Evolutionary conservation across 2,113 vertebrate genomes (phyloP).

Genomic region (Ginglymostoma cirratum): DNA sequence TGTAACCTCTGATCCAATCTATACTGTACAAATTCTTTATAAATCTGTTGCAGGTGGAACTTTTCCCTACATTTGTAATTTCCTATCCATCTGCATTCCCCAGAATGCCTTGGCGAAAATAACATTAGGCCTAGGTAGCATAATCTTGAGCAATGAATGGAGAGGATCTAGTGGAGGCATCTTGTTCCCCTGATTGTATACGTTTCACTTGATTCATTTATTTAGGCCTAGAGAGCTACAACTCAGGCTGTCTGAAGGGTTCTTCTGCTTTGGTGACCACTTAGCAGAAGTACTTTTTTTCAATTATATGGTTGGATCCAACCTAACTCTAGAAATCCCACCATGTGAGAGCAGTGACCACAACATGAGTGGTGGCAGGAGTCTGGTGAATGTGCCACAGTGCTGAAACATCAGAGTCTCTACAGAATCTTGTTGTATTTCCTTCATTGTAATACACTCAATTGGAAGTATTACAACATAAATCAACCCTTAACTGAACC

Average conservation of each 20-base stretch:
- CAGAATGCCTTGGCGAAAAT: background rate
- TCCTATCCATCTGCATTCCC: background rate
- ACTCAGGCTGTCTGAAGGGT: background rate
- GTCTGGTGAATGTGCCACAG: background rate
- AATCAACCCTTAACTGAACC: background rate
- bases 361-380: background rate
- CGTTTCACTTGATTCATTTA: background rate
- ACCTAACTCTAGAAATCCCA: background rate
- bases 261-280: background rate
- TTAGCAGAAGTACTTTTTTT: background rate
- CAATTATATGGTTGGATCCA: background rate
- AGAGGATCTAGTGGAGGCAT: background rate
- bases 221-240: background rate
- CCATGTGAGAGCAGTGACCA: background rate
- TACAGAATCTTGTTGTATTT: background rate
- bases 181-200: background rate
- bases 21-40: background rate
- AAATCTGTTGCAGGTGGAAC: background rate
- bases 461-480: background rate
- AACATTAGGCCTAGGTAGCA: background rate
- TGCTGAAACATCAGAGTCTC: background rate
- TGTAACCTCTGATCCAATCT: constrained; percentile 29
- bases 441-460: background rate
- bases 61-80: background rate
- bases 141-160: background rate